These are phyloP conservation scores for Vireo griseus DNA, from an alignment of 2,797 vertebrate species.

Conservation along the genomic window DNA sequence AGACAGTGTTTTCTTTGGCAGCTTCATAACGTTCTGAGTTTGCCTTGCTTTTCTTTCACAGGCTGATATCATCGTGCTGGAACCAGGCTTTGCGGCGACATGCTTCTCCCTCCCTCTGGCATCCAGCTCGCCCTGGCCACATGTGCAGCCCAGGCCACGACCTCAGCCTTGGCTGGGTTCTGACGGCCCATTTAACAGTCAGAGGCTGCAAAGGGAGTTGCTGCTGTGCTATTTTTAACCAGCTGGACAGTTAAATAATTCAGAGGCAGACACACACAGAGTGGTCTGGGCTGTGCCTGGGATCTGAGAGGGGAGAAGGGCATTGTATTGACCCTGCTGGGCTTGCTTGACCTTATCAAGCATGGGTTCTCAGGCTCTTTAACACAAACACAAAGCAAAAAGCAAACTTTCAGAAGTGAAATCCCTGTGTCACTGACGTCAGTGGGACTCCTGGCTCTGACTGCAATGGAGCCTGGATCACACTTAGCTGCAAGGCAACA, in stretches of 20 bases:
- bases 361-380: background rate
- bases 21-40: conserved; percentile 27
- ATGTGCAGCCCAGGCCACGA: conserved; percentile 13
- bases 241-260: conserved; percentile 49
- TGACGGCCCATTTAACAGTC: conserved; percentile 5
- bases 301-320: background rate
- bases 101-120: conserved; percentile 22
- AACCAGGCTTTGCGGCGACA: background rate
- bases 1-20: conserved; percentile 66
- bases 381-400: background rate
- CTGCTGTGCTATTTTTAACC: conserved; percentile 60
- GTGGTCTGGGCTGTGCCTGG: background rate
- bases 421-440: background rate
- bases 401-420: background rate
- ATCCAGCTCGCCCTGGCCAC: background rate
- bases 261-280: background rate
- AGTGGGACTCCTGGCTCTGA: background rate
- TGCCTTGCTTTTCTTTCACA: conserved; percentile 19
- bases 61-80: conserved; percentile 46
- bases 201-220: conserved; percentile 44
- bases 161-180: conserved; percentile 43
- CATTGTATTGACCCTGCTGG: background rate
- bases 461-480: background rate
- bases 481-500: background rate
- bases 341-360: background rate